Conservation (phyloP, 2,797 vertebrate genomes). For the Gorsachius magnificus region DNA sequence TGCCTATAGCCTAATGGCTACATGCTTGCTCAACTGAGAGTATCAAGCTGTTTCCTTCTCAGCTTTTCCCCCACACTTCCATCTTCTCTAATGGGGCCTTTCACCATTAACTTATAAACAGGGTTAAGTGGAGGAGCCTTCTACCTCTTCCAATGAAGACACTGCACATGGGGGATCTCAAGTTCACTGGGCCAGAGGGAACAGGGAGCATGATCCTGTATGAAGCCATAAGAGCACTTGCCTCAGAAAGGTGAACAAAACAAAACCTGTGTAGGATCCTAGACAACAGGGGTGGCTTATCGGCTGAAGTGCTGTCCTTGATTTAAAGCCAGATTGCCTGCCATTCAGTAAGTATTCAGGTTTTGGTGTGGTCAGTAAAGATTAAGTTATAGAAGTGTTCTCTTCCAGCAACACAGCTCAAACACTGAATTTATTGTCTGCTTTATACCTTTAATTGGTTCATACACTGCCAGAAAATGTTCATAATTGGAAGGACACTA, state of each 20-base stretch:
- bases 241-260: not conserved
- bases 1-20: not conserved
- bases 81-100: not conserved
- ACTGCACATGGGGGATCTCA: not conserved
- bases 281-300: not conserved
- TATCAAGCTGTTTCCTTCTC: not conserved
- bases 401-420: not conserved
- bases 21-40: not conserved
- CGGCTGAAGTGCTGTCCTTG: not conserved
- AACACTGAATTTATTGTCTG: not conserved
- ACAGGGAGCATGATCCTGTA: not conserved
- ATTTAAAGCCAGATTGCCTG: not conserved
- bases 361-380: not conserved
- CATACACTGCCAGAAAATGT: not conserved
- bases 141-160: not conserved
- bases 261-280: not conserved
- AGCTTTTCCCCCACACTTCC: not conserved
- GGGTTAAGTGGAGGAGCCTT: not conserved
- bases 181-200: not conserved
- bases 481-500: not conserved
- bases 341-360: not conserved
- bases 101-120: not conserved
- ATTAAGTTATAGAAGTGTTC: not conserved
- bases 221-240: not conserved
- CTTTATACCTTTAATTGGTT: not conserved